Evolutionary conservation across 2,888 invertebrate genomes (phyloP).

Genomic region (Alsophila aescularia): DNA sequence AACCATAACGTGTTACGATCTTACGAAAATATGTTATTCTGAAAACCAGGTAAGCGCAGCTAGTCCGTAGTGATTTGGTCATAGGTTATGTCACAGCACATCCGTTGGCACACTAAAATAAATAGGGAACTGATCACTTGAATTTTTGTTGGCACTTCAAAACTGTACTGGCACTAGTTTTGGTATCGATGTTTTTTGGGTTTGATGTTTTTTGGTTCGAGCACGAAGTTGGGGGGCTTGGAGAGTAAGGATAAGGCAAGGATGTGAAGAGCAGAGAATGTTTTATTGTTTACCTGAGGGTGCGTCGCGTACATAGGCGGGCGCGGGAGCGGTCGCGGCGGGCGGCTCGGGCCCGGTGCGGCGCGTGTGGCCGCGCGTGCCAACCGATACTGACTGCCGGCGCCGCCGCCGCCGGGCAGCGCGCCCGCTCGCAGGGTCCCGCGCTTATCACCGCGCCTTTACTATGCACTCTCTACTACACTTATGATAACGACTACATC

Average conservation of each 20-base stretch:
- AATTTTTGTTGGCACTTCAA: constrained; percentile 67
- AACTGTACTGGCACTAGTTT: constrained; percentile 51
- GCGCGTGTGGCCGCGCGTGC: constrained; percentile 80
- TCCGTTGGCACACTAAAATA: constrained; percentile 66
- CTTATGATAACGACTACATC: constrained; percentile 66
- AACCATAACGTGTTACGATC: constrained; percentile 5
- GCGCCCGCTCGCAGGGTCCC: constrained; percentile 54
- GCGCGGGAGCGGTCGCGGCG: constrained; percentile 58
- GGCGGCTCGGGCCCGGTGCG: constrained; percentile 62
- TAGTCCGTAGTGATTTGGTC: constrained; percentile 27
- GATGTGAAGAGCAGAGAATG: constrained; percentile 32
- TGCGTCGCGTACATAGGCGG: constrained; percentile 57
- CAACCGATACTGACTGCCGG: constrained; percentile 75
- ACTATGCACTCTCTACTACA: constrained; percentile 58
- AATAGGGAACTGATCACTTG: constrained; percentile 57
- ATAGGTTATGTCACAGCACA: constrained; percentile 53
- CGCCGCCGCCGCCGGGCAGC: constrained; percentile 49
- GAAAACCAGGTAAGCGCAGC: constrained; percentile 12
- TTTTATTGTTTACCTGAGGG: constrained; percentile 72
- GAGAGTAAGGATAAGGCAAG: constrained; percentile 13
- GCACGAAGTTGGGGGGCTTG: constrained; percentile 43
- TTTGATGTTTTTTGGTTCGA: constrained; percentile 46
- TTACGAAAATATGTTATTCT: constrained; percentile 18
- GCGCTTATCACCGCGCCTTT: constrained; percentile 73
- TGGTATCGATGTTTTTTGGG: constrained; percentile 43